These are phyloP conservation scores for Mugil cephalus DNA, from an alignment of 2,113 vertebrate species.

Conservation along the genomic window DNA sequence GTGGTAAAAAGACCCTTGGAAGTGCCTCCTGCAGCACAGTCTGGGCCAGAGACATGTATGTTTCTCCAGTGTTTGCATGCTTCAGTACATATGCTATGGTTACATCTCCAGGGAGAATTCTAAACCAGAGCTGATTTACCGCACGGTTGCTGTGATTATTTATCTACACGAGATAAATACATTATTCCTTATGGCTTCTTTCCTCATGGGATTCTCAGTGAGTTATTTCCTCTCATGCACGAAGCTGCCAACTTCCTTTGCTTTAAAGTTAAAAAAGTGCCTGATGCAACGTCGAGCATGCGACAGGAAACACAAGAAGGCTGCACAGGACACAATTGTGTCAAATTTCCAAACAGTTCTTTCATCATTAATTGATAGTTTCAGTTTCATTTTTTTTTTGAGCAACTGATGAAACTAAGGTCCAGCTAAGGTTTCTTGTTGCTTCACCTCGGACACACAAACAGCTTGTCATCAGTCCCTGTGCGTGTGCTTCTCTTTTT, in stretches of 20 bases:
- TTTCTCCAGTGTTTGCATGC: constrained; percentile 29
- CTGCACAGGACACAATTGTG: neutral
- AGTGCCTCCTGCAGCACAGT: constrained; percentile 33
- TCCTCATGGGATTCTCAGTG: constrained; percentile 6
- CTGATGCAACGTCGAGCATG: constrained; percentile 5
- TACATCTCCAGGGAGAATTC: constrained; percentile 51
- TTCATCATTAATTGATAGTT: too few relatives aligned
- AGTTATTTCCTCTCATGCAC: constrained; percentile 27
- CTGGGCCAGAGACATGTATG: neutral
- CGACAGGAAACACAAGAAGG: neutral
- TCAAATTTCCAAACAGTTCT: too few relatives aligned
- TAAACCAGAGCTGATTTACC: constrained; percentile 49
- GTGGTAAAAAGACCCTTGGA: constrained; percentile 22
- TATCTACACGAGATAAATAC: constrained; percentile 37
- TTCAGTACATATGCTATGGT: constrained; percentile 43
- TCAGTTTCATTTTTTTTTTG: too few relatives aligned
- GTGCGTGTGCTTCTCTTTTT: constrained; percentile 17
- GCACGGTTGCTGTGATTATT: constrained; percentile 15
- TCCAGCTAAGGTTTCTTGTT: too few relatives aligned
- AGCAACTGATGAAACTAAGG: neutral
- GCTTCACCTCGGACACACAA: neutral
- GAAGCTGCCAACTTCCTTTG: too few relatives aligned
- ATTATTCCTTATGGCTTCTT: constrained; percentile 38
- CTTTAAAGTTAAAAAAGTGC: neutral
- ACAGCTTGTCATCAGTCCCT: neutral